Evolutionary conservation across 2,888 invertebrate genomes (phyloP).

Genomic region (Meghimatium bilineatum): DNA sequence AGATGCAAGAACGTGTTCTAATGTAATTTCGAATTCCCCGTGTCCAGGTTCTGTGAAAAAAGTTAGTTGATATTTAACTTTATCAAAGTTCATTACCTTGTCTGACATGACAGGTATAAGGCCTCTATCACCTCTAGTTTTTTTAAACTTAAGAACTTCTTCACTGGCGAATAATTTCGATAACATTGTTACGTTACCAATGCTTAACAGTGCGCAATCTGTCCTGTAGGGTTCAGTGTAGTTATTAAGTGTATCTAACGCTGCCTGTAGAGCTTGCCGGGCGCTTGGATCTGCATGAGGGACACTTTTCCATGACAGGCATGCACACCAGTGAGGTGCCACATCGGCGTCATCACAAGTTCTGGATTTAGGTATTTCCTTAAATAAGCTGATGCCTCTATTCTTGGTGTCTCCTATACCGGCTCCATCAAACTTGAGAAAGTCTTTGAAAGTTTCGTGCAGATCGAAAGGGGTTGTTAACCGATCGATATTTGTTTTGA

Average conservation of each 20-base stretch:
- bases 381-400: conserved; percentile 73
- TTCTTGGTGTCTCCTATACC: conserved; percentile 50
- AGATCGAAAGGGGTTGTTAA: conserved; percentile 93
- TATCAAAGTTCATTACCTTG: conserved; percentile 81
- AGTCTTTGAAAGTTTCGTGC: conserved; percentile 86
- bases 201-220: conserved; percentile 20
- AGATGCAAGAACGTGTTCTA: conserved; percentile 81
- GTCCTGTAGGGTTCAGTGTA: conserved; percentile 24
- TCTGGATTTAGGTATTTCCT: conserved; percentile 82
- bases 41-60: conserved; percentile 85
- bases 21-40: conserved; percentile 89
- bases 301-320: conserved; percentile 87
- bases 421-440: conserved; percentile 80
- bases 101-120: conserved; percentile 82
- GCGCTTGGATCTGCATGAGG: conserved; percentile 79
- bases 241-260: conserved; percentile 15
- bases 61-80: conserved; percentile 88
- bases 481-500: conserved; percentile 82
- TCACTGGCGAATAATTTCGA: not conserved
- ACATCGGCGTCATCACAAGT: conserved; percentile 92
- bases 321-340: conserved; percentile 97
- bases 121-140: conserved; percentile 90
- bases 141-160: conserved; percentile 83
- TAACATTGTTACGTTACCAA: not conserved
- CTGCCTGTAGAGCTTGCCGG: conserved; percentile 78